Conservation (phyloP, 2,888 invertebrate genomes). For the Biston stratarius region DNA sequence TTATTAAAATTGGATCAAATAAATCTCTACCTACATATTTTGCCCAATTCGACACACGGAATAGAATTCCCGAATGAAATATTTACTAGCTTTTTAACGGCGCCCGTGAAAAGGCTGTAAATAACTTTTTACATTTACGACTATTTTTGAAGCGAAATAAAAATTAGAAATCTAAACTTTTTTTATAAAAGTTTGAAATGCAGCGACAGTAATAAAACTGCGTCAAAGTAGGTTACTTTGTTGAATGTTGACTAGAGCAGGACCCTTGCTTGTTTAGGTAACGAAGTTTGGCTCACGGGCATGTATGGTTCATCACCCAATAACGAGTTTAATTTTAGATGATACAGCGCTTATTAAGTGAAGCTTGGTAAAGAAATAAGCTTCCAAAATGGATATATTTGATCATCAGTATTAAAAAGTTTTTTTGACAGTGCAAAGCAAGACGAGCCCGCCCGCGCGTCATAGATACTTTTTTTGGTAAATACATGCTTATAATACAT, state of each 20-base stretch:
- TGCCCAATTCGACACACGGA: slow-evolving; percentile 31
- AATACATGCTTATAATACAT: no score
- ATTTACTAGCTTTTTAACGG: slow-evolving; percentile 40
- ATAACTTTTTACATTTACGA: slow-evolving; percentile 44
- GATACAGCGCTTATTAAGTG: slow-evolving; percentile 62
- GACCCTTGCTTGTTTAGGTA: slow-evolving; percentile 80
- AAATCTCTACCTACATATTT: slow-evolving; percentile 45
- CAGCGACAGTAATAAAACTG: slow-evolving; percentile 51
- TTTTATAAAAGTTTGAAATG: slow-evolving; percentile 45
- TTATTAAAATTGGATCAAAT: slow-evolving; percentile 43
- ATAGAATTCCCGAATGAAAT: slow-evolving; percentile 36
- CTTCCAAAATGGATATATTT: slow-evolving; percentile 43
- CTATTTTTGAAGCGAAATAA: slow-evolving; percentile 41
- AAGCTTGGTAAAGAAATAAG: slow-evolving; percentile 66
- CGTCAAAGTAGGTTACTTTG: slow-evolving; percentile 56
- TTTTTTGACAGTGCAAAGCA: no score
- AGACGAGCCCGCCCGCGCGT: no score
- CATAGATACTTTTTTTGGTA: no score
- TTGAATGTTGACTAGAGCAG: slow-evolving; percentile 75
- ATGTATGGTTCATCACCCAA: slow-evolving; percentile 68
- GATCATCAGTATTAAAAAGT: no score
- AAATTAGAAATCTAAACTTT: slow-evolving; percentile 24
- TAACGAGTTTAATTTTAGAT: slow-evolving; percentile 67
- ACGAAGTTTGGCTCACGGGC: slow-evolving; percentile 73
- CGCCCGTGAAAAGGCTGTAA: slow-evolving; percentile 41